Evolutionary conservation across 1,140 invertebrate species (phyloP), one percentile per base, ranked within the genome.

Genomic region (Zaprionus capensis): DNA sequence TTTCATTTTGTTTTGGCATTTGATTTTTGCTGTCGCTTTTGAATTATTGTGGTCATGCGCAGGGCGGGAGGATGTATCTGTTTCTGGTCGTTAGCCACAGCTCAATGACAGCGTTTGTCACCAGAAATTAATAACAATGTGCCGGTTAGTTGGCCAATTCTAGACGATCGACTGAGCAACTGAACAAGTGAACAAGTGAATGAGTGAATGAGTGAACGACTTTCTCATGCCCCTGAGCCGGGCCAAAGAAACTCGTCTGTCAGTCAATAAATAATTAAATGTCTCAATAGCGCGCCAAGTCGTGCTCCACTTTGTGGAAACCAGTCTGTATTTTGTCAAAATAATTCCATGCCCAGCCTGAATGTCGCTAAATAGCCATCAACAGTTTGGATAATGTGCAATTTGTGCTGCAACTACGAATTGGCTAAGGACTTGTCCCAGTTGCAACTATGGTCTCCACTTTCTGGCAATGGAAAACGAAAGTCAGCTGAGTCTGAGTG

Each of bases 51-150:
- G 82, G 82, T 65, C 66, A 44, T 59, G 74, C 24, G 12, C 36
- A 22, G 81, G 57, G 38, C 49, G 59, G 49, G 46, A 26, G 59
- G 51, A 59, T 36, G 20, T 31, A 14, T 67, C 55, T n/a, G 80
- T 87, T 87, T 83, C 84, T 81, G 84, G 66, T 88, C 53, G 84
- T 88, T 87, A 69, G 78, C 65, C 84, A 90, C 81, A 62, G 83
- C 81, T 90, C 81, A 90, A 90, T 88, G 84, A 75, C 84, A 84
- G 72, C 76, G 75, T 90, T 90, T 88, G 84, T 88, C 84, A 90
- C 85, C 71, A 84, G 81, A 87, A 87, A 87, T 88, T 87, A 88
- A 87, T 88, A 88, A 84, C 81, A 87, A 88, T 88, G 84, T 81
- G 65, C 70, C 84, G 83, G 61, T 88, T 70, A 87, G 83, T 88